A percentile compares a stretch with the other conserved stretches of the same genome.
phyloP scores from a whole-genome alignment of 2,888 invertebrate species.

The Andrena bucephala region DNA sequence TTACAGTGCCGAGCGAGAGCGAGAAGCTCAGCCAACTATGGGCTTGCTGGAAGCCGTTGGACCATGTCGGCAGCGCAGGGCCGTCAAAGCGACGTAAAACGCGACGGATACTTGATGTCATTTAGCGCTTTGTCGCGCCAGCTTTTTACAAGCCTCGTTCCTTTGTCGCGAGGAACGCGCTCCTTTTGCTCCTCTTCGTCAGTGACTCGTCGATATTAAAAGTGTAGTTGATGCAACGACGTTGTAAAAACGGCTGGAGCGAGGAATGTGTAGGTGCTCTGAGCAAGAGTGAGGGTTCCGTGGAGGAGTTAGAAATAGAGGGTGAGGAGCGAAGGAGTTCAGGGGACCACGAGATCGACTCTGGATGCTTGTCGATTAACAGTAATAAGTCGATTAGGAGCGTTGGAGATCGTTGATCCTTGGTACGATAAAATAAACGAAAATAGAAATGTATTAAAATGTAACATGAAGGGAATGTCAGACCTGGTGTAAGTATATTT shows the following conservation, averaged over 20 bases:
- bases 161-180: conserved; percentile 29
- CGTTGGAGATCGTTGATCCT: no score
- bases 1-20: conserved; percentile 29
- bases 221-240: not conserved
- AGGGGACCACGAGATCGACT: no score
- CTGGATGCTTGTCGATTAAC: no score
- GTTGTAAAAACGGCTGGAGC: not conserved
- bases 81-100: conserved; percentile 61
- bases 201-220: conserved; percentile 38
- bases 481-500: no score
- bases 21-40: conserved; percentile 47
- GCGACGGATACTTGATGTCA: conserved; percentile 53
- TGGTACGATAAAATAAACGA: no score
- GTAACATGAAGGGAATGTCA: no score
- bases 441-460: no score
- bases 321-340: no score
- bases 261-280: no score
- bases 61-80: conserved; percentile 30
- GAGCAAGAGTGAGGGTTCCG: no score
- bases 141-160: conserved; percentile 33
- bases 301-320: no score
- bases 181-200: conserved; percentile 5
- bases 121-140: conserved; percentile 49
- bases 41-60: conserved; percentile 54
- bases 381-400: no score